Base-by-base conservation (phyloP, 2,888 invertebrate species). In the Pimpla rufipes region DNA sequence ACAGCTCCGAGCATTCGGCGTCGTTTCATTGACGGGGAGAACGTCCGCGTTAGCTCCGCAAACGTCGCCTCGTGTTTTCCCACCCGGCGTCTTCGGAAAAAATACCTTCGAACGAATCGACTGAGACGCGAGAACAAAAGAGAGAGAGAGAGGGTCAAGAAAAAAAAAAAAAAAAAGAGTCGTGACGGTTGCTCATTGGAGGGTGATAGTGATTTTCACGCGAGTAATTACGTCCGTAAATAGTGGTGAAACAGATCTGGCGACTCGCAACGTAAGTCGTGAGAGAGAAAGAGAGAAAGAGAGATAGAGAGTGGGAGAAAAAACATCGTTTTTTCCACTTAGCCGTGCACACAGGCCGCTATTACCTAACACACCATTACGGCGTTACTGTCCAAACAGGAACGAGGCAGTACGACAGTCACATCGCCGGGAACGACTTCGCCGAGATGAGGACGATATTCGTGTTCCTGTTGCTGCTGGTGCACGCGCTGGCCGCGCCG, bases 1-100 rank as follows among this genome's bases (percentile, higher is more conserved):
- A 90, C 87, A 83, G 88, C 86, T 83, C 87, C 73, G 88, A 87
- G 81, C 88, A 88, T 88, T 88, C 89, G 90, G 88, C 85, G 88
- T 87, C 88, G 85, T 87, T 88, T 64, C 90, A 90, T 79, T 90
- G 70, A 79, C 71, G 76, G 50, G 1, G 45, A 29, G 83, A 79
- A 76, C 71, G 79, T 79, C 45, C 50, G 29, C 62, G 59, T 29
- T 71, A 76, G 79, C 67, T 76, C 42, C 73, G 62, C 59, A 40
- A 18, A 52, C 37, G 16, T 47, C 71, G n/a, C 40, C 57, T 79
- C 64, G 13, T 42, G 62, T 71, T 59, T n/a, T 13, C 37, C 52
- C 29, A 29, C 29, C 5, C 29, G 29, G n/a, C n/a, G n/a, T n/a
- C n/a, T n/a, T n/a, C n/a, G n/a, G n/a, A n/a, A n/a, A n/a, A n/a